A percentile compares a stretch with the other conserved stretches of the same genome.
Conservation (phyloP, 2,797 vertebrate species). For the Hemibagrus guttatus region DNA sequence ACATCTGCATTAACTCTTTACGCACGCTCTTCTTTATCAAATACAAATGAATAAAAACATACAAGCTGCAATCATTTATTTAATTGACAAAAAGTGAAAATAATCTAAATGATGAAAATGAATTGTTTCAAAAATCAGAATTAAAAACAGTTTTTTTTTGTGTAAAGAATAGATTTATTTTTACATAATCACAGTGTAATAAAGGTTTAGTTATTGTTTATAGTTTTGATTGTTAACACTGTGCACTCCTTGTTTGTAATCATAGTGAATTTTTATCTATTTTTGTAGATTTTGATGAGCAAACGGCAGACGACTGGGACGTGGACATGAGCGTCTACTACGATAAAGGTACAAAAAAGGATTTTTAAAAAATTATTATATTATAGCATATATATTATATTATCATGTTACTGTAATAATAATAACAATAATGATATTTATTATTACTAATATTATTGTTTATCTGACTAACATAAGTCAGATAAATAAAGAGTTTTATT, state of each 20-base stretch:
- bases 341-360: conserved; percentile 80
- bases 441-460: no score
- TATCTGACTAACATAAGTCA: background rate
- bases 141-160: background rate
- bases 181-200: background rate
- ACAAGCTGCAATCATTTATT: background rate
- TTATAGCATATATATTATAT: no score
- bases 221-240: background rate
- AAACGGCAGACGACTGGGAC: conserved; percentile 96
- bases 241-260: background rate
- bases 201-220: background rate
- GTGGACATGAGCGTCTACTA: conserved; percentile 98
- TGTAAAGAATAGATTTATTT: background rate
- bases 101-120: background rate
- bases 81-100: background rate
- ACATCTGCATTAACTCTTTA: background rate
- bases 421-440: no score
- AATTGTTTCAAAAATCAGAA: background rate
- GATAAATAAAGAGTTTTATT: background rate
- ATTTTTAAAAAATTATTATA: background rate
- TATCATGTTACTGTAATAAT: no score
- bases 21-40: no score
- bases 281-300: conserved; percentile 91
- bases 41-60: background rate
- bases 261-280: background rate